Base-by-base conservation (phyloP, 2,888 invertebrate genomes). In the Trachelus troglodyta region DNA sequence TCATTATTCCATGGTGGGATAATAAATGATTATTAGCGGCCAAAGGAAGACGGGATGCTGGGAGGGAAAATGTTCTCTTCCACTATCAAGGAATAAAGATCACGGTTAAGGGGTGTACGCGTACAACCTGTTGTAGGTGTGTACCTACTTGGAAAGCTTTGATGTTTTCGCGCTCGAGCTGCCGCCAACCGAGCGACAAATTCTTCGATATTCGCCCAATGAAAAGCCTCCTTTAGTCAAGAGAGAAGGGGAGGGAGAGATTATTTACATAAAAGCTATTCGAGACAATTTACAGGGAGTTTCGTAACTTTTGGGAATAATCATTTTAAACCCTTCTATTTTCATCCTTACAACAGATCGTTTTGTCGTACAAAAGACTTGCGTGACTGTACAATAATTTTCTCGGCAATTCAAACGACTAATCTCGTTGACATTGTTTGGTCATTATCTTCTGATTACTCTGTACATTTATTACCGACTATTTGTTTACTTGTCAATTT, bases 131-230 rank as follows among this genome's bases (percentile, higher is more conserved):
- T 56, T 56, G 56, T 56, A 56, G 56, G 23, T 56, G 56, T 56
- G 23, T 56, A 56, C 23, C 56, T 56, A 56, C 73, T 74, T 69
- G 75, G 75, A 82, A 80, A 73, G 83, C 90, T 91, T 91, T 91
- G 91, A 91, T 90, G 89, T 91, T 85, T 85, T 87, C 88, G 85
- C 87, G 86, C 87, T 87, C 84, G 85, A 86, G 84, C 85, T 83
- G 87, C 83, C 83, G 86, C 83, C 85, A 90, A 84, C 87, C 86
- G 87, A 90, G 90, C 91, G 91, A 90, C 90, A 90, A 90, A 90
- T 90, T 90, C 90, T 89, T 88, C 90, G 88, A 91, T 90, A 90
- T 90, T 89, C 87, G 81, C 85, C 87, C 88, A 89, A 91, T 90
- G 90, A 90, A 91, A 90, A 90, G 91, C 88, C 37, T 73, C 78